Evolutionary conservation across 2,888 invertebrate genomes (phyloP).

Genomic region (Megastigmus dorsalis): DNA sequence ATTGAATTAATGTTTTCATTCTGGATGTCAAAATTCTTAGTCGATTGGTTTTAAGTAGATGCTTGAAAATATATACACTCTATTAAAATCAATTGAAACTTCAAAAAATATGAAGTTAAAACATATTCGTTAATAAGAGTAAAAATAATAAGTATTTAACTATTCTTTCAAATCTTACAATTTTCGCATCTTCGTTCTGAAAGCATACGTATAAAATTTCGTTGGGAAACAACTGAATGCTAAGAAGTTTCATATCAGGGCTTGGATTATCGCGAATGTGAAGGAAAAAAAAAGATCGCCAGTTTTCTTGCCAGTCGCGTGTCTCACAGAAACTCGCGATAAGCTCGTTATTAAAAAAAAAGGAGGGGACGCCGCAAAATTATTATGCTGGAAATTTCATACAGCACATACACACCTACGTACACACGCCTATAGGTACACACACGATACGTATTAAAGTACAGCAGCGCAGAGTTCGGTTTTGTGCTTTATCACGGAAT

Average conservation of each 20-base stretch:
- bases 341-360: constrained; percentile 50
- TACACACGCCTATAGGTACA: no score
- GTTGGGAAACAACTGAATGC: constrained; percentile 5
- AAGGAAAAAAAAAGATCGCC: constrained; percentile 28
- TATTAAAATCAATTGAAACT: no score
- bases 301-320: constrained; percentile 41
- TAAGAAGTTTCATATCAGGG: constrained; percentile 23
- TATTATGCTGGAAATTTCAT: constrained; percentile 45
- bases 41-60: no score
- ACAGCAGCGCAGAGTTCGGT: background rate
- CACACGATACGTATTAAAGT: constrained; percentile 19
- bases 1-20: no score
- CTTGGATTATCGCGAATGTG: constrained; percentile 28
- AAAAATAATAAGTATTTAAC: no score
- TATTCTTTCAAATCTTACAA: no score
- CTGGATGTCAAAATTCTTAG: no score
- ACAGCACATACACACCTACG: background rate
- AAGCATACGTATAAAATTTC: no score
- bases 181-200: no score
- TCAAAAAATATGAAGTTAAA: no score
- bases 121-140: no score
- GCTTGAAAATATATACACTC: no score
- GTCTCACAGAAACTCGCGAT: constrained; percentile 37
- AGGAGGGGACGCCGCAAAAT: constrained; percentile 29
- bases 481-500: constrained; percentile 32